Evolutionary conservation across 1,140 invertebrate genomes (phyloP), one percentile per base, ranked within the genome.

Genomic region (Babylonia areolata): DNA sequence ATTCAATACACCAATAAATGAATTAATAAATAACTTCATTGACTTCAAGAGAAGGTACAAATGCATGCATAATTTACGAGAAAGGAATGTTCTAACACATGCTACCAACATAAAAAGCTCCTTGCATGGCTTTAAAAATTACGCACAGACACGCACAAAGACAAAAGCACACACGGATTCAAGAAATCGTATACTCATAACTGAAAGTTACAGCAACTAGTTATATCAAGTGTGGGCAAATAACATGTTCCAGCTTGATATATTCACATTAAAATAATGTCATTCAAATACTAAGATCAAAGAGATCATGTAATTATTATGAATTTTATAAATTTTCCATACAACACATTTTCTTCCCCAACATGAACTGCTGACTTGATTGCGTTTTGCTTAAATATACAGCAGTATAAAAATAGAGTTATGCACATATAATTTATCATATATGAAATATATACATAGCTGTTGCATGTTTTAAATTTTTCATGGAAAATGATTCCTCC

Each of bases 271-370:
- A 64, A 64, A 64, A 23, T 23, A 64, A 64, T 23, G 17, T 51
- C 58, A 23, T 64, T 64, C 58, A 64, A 23, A 64, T 23, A 6
- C 58, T 64, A 64, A 64, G 28, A 64, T 23, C 58, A 64, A 64
- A 64, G 58, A 64, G 58, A 64, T 64, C 58, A 64, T 64, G 58
- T 64, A 64, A 64, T 64, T 64, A 64, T 64, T 64, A 64, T 64
- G 58, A 20, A 64, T 64, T 23, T 64, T 64, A 6, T 23, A 23
- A 64, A 64, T 23, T 51, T 64, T 64, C 58, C 15, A 64, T 64
- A 6, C 28, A 23, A 6, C 28, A 64, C 58, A 64, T 51, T 51
- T 64, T 64, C 28, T 23, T n/a, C 28, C 58, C 28, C 58, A 64
- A 12, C 15, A 64, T 12, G 15, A 64, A 28, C 58, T 64, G 28